Percentiles rank a stretch among this genome's conserved stretches.
phyloP scores from a whole-genome alignment of 1,140 invertebrate genomes.

The Psilanteris sp. region DNA sequence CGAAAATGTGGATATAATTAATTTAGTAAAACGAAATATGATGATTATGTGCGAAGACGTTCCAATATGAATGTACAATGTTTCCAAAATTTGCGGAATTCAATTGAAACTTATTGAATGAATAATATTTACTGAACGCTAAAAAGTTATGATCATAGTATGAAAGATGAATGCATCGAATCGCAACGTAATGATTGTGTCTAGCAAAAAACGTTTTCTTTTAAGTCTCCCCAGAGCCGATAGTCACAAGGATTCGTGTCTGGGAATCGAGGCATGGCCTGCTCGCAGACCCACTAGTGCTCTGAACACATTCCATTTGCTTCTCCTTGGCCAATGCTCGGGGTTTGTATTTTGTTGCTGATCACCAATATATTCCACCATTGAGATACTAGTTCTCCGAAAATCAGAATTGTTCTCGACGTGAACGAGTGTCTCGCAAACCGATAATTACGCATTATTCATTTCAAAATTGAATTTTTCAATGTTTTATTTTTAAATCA shows the following conservation, averaged over 20 bases:
- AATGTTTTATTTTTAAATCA: conserved; percentile 52
- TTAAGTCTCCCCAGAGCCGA: conserved; percentile 75
- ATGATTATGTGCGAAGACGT: not conserved
- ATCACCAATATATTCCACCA: conserved; percentile 74
- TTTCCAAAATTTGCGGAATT: conserved; percentile 9
- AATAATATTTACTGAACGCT: conserved; percentile 4
- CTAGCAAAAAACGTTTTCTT: conserved; percentile 76
- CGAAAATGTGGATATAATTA: no score
- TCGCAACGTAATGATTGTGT: conserved; percentile 75
- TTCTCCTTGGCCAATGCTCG: conserved; percentile 76
- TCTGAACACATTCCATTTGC: conserved; percentile 76
- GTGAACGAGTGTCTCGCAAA: conserved; percentile 59
- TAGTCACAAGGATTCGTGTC: conserved; percentile 75
- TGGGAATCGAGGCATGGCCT: conserved; percentile 75
- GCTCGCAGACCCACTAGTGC: conserved; percentile 76
- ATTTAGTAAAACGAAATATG: no score
- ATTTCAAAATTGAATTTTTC: conserved; percentile 58
- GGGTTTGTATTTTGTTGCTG: conserved; percentile 77
- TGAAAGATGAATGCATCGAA: conserved; percentile 72
- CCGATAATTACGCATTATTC: conserved; percentile 49
- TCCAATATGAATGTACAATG: conserved; percentile 9
- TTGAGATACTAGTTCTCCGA: conserved; percentile 69
- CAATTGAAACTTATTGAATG: conserved; percentile 9
- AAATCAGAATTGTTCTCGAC: conserved; percentile 67
- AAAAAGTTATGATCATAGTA: conserved; percentile 61